Evolutionary conservation across 2,888 invertebrate genomes (phyloP), one percentile per base, ranked within the genome.

Genomic region (Tethea ocularis): DNA sequence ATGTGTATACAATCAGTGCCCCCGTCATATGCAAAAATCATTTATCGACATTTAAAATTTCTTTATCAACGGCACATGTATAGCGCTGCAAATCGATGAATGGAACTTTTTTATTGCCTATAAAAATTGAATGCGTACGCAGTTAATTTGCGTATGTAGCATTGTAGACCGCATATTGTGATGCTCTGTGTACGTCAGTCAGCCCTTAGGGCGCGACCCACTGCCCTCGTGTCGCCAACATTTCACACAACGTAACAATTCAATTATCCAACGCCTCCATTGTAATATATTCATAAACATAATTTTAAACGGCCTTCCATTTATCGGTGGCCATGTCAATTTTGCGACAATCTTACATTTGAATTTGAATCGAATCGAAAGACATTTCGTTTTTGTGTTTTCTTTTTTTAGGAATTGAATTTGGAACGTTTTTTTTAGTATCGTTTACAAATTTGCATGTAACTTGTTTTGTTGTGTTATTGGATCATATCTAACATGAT

Each of bases 21-120:
- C 77, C 68, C 69, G 86, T 83, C 90, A 90, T 91, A 92, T 93
- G 92, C 87, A 91, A 92, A 93, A 92, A 89, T 88, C 89, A 87
- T 91, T 92, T 91, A 89, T 87, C 81, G 84, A 81, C 82, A 82
- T 89, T 91, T 88, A 88, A 88, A 89, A 85, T 83, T 85, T 82
- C 80, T 86, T 89, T 85, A 82, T 84, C 68, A 72, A 66, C 68
- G 85, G 87, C 89, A 84, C 88, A 88, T 87, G 90, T 82, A 82
- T 85, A 86, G 79, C 68, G 76, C 10, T 38, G 38, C 89, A 79
- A 88, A 91, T 91, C 78, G 75, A 81, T 89, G 87, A 91, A 92
- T 88, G 83, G 81, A 64, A 74, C 77, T 82, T 86, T 88, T 91
- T 89, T 88, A 89, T 87, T 82, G 89, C 66, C 88, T 77, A 90